Evolutionary conservation across 92 coral and sea anemone species (phyloP).

Genomic region (Chrysogorgia sp.): DNA sequence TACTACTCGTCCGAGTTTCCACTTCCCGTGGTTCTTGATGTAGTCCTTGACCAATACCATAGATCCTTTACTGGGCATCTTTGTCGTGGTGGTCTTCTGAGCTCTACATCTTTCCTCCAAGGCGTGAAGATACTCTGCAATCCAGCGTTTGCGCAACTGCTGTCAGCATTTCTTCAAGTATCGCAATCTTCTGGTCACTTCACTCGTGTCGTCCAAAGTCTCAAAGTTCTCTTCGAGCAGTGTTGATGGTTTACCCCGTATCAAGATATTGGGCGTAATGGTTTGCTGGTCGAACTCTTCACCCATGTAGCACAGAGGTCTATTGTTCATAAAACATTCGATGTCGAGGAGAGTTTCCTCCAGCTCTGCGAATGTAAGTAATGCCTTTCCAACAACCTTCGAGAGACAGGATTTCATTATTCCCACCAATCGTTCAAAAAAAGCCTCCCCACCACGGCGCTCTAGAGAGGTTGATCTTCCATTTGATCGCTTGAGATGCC

Average conservation of each 20-base stretch:
- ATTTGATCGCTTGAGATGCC: slow-evolving; percentile 27
- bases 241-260: background rate
- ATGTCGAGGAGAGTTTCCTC: slow-evolving; percentile 7
- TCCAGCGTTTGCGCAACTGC: too few species aligned
- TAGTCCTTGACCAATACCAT: too few species aligned
- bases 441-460: slow-evolving; percentile 55
- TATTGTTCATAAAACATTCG: slow-evolving; percentile 19
- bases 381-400: background rate
- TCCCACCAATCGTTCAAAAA: slow-evolving; percentile 45
- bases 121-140: too few species aligned
- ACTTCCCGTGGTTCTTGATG: too few species aligned
- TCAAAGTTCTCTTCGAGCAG: too few species aligned
- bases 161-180: too few species aligned
- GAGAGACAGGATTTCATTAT: slow-evolving; percentile 40
- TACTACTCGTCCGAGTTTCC: too few species aligned
- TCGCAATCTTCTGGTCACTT: too few species aligned
- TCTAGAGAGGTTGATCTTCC: slow-evolving; percentile 51
- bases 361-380: slow-evolving; percentile 2
- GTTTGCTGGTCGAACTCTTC: background rate
- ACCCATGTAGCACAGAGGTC: slow-evolving; percentile 1
- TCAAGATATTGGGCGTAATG: background rate
- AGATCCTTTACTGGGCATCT: too few species aligned
- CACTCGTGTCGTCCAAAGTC: too few species aligned
- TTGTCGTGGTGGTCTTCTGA: too few species aligned
- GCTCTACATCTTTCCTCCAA: too few species aligned